Evolutionary conservation across 2,888 invertebrate genomes (phyloP), one percentile per base, ranked within the genome.

Genomic region (Stramonita haemastoma): DNA sequence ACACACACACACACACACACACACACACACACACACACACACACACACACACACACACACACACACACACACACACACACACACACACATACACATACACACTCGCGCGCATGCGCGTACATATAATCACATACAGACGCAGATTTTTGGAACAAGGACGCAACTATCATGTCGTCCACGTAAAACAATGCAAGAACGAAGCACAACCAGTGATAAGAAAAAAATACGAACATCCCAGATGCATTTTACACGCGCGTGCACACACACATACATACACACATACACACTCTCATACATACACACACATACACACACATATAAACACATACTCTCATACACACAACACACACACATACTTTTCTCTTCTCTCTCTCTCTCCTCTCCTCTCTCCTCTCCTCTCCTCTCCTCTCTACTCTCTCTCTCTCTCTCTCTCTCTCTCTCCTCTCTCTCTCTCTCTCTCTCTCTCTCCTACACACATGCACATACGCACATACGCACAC

Each of bases 31-130:
- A 13, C 5, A 8, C 79, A 79, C 26, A n/a, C n/a, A 79, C 29
- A 79, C 29, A 79, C 79, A 32, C 29, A 79, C 79, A 79, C 79
- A 79, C 79, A 36, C 36, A 87, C 36, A 87, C 70, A 87, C 73
- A 70, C 36, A 36, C 66, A 87, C 34, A 86, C 57, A 56, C n/a
- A 46, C 22, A 60, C 87, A 73, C 73, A 34, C 46, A 73, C 77
- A 17, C 79, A 87, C 77, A 46, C 87, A 87, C 77, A 46, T 46
- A 79, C 77, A 26, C 46, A 79, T n/a, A 56, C 77, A 56, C 46
- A 13, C n/a, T 79, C 77, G 22, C 56, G 56, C 34, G n/a, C 34
- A 22, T 17, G 19, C 32, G 22, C 73, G 22, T 26, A 73, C 73
- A 73, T 26, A 73, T 26, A 19, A 11, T 6, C 73, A 73, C 73